Percentiles rank a stretch among this genome's conserved stretches.
Conservation (phyloP, 2,113 vertebrate species). For the Sapajus apella region DNA sequence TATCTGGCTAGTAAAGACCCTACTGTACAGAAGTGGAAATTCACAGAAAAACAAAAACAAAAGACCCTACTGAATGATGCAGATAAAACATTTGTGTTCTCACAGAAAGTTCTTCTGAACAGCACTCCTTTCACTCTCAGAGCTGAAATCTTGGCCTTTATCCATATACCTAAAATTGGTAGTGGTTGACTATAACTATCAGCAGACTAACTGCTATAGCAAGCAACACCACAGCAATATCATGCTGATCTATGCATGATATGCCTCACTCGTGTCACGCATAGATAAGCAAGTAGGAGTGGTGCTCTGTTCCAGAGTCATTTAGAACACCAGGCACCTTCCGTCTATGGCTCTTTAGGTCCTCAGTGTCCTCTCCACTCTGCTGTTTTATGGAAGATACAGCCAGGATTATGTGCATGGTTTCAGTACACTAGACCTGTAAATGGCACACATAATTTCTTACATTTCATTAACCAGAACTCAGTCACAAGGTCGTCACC, state of each 20-base stretch:
- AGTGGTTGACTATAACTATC: neutral
- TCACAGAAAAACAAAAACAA: too few relatives aligned
- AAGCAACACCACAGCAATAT: neutral
- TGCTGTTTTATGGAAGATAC: neutral
- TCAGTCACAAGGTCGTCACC: neutral
- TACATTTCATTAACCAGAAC: neutral
- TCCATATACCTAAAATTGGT: neutral
- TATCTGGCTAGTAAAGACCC: neutral
- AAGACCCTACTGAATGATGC: neutral
- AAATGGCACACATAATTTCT: neutral
- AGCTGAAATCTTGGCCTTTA: neutral
- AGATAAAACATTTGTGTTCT: neutral
- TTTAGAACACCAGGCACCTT: neutral
- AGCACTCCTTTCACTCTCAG: neutral
- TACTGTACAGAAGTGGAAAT: neutral
- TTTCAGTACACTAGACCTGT: neutral
- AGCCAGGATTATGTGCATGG: neutral
- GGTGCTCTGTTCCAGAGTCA: neutral
- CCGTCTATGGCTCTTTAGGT: neutral
- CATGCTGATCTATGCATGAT: too few relatives aligned
- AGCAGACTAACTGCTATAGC: neutral
- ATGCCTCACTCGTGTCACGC: neutral
- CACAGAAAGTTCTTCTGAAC: neutral
- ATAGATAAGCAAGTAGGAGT: neutral
- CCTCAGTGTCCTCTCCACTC: neutral